Evolutionary conservation across 2,888 invertebrate species (phyloP).

Genomic region (Tetropium fuscum): DNA sequence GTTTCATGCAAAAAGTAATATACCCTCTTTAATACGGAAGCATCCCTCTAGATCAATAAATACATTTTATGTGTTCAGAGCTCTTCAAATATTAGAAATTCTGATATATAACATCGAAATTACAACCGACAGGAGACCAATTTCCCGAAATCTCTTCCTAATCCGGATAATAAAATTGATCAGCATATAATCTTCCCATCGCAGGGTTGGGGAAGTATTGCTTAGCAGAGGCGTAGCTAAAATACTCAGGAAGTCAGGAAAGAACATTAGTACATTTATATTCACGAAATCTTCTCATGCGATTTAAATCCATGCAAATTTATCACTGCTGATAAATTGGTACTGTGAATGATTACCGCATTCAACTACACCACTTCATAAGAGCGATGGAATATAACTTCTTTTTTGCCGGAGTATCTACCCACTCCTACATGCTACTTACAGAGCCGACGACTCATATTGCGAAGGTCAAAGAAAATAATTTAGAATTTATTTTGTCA

Average conservation of each 20-base stretch:
- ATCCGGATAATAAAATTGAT: slow-evolving; percentile 4
- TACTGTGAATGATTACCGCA: too few species aligned
- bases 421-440: too few species aligned
- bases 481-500: not conserved
- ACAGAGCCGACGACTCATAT: not conserved
- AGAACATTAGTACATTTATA: too few species aligned
- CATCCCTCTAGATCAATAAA: not conserved
- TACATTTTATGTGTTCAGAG: not conserved
- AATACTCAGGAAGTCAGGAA: too few species aligned
- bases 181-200: not conserved
- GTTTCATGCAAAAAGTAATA: too few species aligned
- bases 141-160: not conserved
- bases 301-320: too few species aligned
- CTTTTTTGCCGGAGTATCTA: too few species aligned
- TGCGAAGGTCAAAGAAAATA: not conserved
- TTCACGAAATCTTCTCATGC: too few species aligned
- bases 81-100: not conserved
- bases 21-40: not conserved
- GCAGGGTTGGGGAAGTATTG: not conserved
- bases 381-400: too few species aligned
- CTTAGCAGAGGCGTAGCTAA: not conserved
- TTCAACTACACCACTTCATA: too few species aligned
- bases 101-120: not conserved
- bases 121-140: not conserved
- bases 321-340: too few species aligned